phyloP scores from a whole-genome alignment of 2,113 vertebrate species.

The Todiramphus saurophagus region DNA sequence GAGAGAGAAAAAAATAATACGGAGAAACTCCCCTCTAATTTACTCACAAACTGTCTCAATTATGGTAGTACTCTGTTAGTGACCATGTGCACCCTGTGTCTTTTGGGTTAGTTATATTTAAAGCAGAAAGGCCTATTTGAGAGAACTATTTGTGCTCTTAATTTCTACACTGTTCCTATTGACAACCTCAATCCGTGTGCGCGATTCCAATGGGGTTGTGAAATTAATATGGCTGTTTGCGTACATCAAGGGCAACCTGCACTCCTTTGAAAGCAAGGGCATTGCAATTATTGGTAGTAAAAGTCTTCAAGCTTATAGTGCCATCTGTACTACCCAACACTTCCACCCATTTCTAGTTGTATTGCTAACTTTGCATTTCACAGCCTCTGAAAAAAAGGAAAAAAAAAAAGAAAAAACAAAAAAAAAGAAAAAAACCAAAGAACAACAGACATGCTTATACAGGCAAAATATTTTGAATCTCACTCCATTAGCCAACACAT shows the following conservation, averaged over 20 bases:
- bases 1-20: not conserved
- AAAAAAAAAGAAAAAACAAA: conserved; percentile 35
- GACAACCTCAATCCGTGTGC: conserved; percentile 33
- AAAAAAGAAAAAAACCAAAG: not conserved
- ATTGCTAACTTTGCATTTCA: conserved; percentile 71
- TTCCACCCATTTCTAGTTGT: conserved; percentile 52
- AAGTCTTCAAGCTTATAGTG: conserved; percentile 66
- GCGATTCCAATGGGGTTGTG: conserved; percentile 24
- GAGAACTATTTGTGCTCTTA: not conserved
- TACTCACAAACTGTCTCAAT: not conserved
- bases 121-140: not conserved
- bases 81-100: not conserved
- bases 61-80: not conserved
- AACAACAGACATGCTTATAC: conserved; percentile 71
- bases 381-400: conserved; percentile 62
- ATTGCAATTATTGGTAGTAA: conserved; percentile 65
- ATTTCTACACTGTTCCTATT: conserved; percentile 7
- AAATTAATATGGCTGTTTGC: conserved; percentile 55
- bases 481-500: conserved; percentile 65
- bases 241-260: conserved; percentile 39
- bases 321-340: conserved; percentile 67
- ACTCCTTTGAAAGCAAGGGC: conserved; percentile 55
- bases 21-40: not conserved
- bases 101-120: not conserved
- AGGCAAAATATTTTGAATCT: conserved; percentile 69